phyloP scores from a whole-genome alignment of 2,888 invertebrate genomes.

The Caprella mutica region DNA sequence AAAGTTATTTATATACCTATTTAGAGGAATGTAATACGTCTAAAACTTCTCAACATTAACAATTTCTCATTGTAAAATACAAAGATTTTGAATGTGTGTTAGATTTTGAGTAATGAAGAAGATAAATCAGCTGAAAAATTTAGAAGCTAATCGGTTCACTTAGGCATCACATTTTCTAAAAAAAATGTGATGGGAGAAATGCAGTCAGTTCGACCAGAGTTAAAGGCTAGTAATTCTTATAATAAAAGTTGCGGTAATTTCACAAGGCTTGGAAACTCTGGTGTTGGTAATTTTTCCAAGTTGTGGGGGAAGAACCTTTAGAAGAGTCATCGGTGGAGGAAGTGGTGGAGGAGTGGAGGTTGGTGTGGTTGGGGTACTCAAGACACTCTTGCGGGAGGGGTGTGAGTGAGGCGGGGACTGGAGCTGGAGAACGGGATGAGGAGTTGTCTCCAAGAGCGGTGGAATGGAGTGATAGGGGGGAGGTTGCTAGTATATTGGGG shows the following conservation, averaged over 20 bases:
- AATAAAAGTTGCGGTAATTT: neutral
- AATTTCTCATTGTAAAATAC: too few relatives aligned
- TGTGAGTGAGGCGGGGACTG: constrained; percentile 24
- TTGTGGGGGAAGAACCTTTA: neutral
- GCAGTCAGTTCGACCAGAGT: neutral
- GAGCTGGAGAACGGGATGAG: constrained; percentile 26
- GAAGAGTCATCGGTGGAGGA: neutral
- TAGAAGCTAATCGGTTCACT: too few relatives aligned
- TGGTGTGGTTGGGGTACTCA: constrained; percentile 36
- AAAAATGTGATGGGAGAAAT: too few relatives aligned
- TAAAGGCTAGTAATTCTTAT: neutral
- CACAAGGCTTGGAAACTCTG: constrained; percentile 7
- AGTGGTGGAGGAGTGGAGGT: constrained; percentile 35
- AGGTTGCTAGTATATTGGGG: too few relatives aligned
- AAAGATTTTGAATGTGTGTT: too few relatives aligned
- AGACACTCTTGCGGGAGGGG: constrained; percentile 36
- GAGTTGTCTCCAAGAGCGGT: too few relatives aligned
- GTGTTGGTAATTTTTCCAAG: constrained; percentile 10
- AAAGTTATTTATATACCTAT: too few relatives aligned
- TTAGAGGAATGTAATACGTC: too few relatives aligned
- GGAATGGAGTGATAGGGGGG: neutral
- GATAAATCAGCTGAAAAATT: too few relatives aligned
- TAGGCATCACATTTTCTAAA: too few relatives aligned
- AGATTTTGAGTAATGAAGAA: too few relatives aligned
- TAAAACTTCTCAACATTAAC: too few relatives aligned